Base-by-base conservation (phyloP, 2,888 invertebrate species). In the Drosophila robusta region DNA sequence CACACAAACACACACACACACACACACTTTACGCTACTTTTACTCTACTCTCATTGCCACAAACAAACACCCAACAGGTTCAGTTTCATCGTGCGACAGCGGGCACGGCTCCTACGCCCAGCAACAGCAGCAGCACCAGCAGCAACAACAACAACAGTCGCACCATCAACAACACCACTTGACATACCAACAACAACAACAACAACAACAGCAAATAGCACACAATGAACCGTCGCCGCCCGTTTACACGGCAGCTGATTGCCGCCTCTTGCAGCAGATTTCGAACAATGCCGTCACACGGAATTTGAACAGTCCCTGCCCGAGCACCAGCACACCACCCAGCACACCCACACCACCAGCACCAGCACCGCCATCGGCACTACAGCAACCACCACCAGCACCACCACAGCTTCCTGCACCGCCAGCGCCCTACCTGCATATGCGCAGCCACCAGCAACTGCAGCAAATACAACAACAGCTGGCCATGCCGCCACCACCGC, bases 31-130 rank as follows among this genome's bases (percentile, higher is more conserved):
- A 64, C 62, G 63, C 69, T 62, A 77, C 72, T 77, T 76, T 77
- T 80, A 66, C 80, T 64, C 57, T 68, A 58, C 68, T 67, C 71
- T 64, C 60, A 72, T 76, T 47, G 73, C 32, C 65, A 67, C 65
- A 51, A 63, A 69, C 52, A 68, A 69, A 72, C 69, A 67, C 63
- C 65, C 81, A 82, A 84, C 70, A 94, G 97, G 97, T 92, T 97
- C 98, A 85, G 96, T 97, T 90, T 97, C 97, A 86, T 98, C 98
- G 89, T 97, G 97, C 93, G 98, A 97, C 93, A 97, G 97, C 90
- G 97, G 97, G 89, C 97, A 97, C 93, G 96, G 96, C 88, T 96
- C 96, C 62, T 95, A 95, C 91, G 93, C 94, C 84, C 95, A 94
- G 84, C 95, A 94, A 91, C 93, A 78, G 58, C 90, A 73, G 9